These are phyloP conservation scores for Morus bassanus DNA, from an alignment of 2,797 vertebrate genomes.

Conservation along the genomic window DNA sequence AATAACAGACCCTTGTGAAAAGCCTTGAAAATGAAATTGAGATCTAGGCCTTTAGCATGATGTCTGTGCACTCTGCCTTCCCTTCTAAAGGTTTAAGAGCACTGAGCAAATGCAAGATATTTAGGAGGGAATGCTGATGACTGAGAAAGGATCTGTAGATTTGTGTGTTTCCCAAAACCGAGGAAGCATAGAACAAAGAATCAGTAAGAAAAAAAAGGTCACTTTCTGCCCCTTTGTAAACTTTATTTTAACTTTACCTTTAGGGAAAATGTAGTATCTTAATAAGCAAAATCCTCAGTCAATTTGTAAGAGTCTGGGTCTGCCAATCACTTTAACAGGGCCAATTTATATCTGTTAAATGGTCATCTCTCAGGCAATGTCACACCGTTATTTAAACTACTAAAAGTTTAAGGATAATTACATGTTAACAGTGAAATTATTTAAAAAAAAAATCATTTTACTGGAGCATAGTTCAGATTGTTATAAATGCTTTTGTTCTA, in stretches of 20 bases:
- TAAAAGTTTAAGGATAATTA: background rate
- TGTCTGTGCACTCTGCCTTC: background rate
- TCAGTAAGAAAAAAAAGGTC: background rate
- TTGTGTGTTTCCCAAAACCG: background rate
- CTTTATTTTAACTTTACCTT: background rate
- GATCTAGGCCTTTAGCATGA: background rate
- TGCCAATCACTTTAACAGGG: background rate
- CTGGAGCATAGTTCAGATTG: background rate
- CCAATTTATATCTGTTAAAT: background rate
- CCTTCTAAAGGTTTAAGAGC: background rate
- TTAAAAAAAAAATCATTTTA: background rate
- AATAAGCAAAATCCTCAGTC: background rate
- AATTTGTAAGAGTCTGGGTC: background rate
- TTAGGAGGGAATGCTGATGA: background rate
- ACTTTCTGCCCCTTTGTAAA: background rate
- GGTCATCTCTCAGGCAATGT: background rate
- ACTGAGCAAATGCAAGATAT: background rate
- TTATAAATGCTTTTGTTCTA: background rate
- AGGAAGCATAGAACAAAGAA: background rate
- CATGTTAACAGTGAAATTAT: background rate
- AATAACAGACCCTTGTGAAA: background rate
- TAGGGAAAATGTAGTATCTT: background rate
- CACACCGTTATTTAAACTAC: background rate
- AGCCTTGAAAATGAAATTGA: background rate
- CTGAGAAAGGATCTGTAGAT: background rate